phyloP scores from a whole-genome alignment of 2,888 invertebrate species.

The Xiphydria camelus region DNA sequence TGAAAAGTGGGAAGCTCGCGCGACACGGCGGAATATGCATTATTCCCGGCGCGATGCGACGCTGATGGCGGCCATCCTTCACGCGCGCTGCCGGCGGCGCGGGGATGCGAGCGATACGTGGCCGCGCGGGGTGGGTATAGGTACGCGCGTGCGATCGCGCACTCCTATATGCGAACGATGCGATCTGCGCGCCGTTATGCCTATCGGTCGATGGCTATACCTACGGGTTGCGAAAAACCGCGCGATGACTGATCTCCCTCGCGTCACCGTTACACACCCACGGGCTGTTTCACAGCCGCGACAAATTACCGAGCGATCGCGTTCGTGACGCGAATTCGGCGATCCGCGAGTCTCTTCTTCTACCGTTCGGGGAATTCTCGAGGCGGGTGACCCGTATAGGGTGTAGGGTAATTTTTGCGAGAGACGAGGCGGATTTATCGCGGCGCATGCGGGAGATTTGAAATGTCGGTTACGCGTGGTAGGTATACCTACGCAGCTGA shows the following conservation, averaged over 20 bases:
- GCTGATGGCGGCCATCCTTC: constrained; percentile 48
- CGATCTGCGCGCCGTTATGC: no score
- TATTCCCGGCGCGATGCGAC: constrained; percentile 50
- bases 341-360: no score
- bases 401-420: neutral
- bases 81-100: constrained; percentile 22
- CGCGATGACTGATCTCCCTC: constrained; percentile 47
- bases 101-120: neutral
- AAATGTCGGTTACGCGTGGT: no score
- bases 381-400: neutral
- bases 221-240: no score
- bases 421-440: no score
- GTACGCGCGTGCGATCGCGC: no score
- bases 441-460: no score
- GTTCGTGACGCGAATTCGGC: constrained; percentile 45
- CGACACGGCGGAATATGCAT: constrained; percentile 23
- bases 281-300: no score
- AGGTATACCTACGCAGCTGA: no score
- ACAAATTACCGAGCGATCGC: constrained; percentile 41
- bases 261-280: no score
- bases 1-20: constrained; percentile 4
- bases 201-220: no score
- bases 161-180: no score
- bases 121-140: neutral
- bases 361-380: neutral